phyloP scores from a whole-genome alignment of 2,113 vertebrate genomes.

The Nothobranchius kuhntae region DNA sequence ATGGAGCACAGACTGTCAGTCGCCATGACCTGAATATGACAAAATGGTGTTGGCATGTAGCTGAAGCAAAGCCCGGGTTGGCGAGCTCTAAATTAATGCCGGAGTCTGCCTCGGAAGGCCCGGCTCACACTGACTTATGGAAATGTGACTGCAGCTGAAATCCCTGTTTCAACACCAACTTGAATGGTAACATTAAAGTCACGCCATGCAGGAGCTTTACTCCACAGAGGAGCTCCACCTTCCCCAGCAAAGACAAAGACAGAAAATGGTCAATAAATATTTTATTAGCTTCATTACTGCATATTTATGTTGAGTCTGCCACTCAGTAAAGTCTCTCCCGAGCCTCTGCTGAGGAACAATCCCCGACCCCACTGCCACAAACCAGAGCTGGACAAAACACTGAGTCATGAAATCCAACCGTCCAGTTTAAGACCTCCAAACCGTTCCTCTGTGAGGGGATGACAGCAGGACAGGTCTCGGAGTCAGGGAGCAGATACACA shows the following conservation, averaged over 20 bases:
- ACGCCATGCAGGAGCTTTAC: conserved; percentile 36
- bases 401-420: conserved; percentile 30
- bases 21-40: conserved; percentile 53
- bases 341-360: conserved; percentile 31
- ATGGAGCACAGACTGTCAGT: conserved; percentile 9
- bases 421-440: not conserved
- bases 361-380: conserved; percentile 35
- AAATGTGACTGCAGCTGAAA: conserved; percentile 45
- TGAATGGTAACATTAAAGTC: conserved; percentile 49
- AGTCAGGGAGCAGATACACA: no score
- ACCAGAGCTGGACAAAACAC: not conserved
- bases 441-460: not conserved
- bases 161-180: conserved; percentile 30
- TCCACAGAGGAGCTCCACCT: conserved; percentile 51
- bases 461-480: not conserved
- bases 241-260: conserved; percentile 41
- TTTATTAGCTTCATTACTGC: conserved; percentile 62
- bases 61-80: conserved; percentile 26
- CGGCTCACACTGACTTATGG: conserved; percentile 45
- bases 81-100: conserved; percentile 32
- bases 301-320: conserved; percentile 62
- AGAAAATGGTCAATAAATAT: conserved; percentile 59
- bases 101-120: conserved; percentile 27
- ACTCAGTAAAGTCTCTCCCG: conserved; percentile 48
- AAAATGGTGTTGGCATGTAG: conserved; percentile 27